Base-by-base conservation (phyloP, 2,888 invertebrate species). In the Mellilla xanthometata region DNA sequence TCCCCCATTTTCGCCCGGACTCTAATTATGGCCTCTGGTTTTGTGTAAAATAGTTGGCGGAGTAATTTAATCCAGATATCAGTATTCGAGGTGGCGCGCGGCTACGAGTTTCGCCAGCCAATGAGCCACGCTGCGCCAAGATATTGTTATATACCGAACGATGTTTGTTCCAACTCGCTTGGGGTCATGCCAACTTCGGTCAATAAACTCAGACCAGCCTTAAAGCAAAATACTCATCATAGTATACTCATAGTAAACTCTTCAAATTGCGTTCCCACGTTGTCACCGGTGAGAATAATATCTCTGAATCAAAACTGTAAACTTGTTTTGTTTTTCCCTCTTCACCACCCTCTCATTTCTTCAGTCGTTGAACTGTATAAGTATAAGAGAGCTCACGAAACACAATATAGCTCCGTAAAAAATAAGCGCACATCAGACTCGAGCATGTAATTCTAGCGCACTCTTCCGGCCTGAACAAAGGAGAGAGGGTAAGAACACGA, bases 381-480 rank as follows among this genome's bases (percentile, higher is more conserved):
- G 81, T 85, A 84, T 81, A 83, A 69, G 69, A 69, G 75, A 76
- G 66, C 72, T 75, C 72, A 73, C 75, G 76, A 74, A 88, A 87
- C 81, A 84, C 82, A 87, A 86, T 88, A 88, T 87, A 82, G 76
- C 81, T 72, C 76, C 79, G 85, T 88, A 88, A 89, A 88, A 89
- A 89, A 88, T 89, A 89, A 88, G 89, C 89, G 86, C 85, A 80
- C 88, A 89, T 89, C 88, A 89, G 86, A 82, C 78, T 88, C 74
- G 80, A 88, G 88, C 88, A 86, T 89, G 89, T 89, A 89, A 89
- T 89, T 89, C 88, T 89, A 89, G 89, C 87, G 85, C 81, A 84
- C 87, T 87, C 89, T 89, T 89, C 89, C 89, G 89, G 82, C 81
- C 75, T 81, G 83, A 85, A 89, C 89, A 89, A 89, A 88, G 82